Base-by-base conservation (phyloP, 2,797 vertebrate species). In the Botia kubotai region DNA sequence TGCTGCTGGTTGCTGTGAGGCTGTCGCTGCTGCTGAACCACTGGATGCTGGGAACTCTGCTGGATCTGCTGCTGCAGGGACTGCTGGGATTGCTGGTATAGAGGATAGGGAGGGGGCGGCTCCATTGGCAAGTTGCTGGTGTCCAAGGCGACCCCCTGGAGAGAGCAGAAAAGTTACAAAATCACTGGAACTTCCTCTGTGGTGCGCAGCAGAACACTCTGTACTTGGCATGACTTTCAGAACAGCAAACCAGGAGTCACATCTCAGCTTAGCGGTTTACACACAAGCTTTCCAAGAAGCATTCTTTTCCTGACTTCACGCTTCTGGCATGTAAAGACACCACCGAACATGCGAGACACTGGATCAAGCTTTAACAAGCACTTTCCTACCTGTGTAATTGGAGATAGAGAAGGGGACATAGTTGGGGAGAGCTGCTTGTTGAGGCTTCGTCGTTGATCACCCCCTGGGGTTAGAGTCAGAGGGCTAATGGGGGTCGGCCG, bases 401-500 rank as follows among this genome's bases (percentile, higher is more conserved):
- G 93, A 23, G 94, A 95, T 6, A 95, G 91, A 1, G 93, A 92
- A 26, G 95, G 92, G 0, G 96, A 95, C 93, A 96, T 95, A 75
- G 87, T 95, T 23, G 95, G 95, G 0, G 95, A 95, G 83, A 95
- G 89, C 88, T 94, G 95, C 86, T 94, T 94, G 77, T 87, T 86
- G 79, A 95, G 88, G 26, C 91, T 89, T 48, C 94, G 79, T 46
- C 93, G 93, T 70, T 93, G 93, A 82, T 95, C 95, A 0, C 86
- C 85, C 26, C 94, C 93, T 0, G 95, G 95, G 5, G 94, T 95
- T 82, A 96, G 88, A 2, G 95, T 96, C 72, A 95, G 92, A 46
- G 95, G 95, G 89, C 95, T 97, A 89, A 96, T 95, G 13, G 96
- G 96, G 2, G 95, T 90, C 0, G 95, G 96, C 33, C 95, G 93